Evolutionary conservation across 2,113 vertebrate species (phyloP).

Genomic region (Noctilio leporinus): DNA sequence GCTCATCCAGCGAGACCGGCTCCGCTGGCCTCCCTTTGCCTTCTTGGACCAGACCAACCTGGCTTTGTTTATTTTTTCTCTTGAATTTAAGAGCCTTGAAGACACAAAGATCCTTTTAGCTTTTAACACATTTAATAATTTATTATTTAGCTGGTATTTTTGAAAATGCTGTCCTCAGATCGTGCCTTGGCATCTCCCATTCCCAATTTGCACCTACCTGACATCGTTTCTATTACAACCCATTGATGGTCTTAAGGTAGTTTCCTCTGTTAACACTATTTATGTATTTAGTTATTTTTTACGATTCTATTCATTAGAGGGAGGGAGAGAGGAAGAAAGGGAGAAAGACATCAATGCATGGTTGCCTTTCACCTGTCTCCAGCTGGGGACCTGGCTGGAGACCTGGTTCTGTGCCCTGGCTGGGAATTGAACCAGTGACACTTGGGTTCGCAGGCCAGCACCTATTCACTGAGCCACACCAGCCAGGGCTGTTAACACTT

Average conservation of each 20-base stretch:
- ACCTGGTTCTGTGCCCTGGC: no score
- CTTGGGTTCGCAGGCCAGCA: no score
- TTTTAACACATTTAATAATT: conserved; percentile 73
- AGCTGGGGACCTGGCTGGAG: no score
- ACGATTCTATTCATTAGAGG: no score
- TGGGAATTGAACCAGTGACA: no score
- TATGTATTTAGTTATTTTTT: no score
- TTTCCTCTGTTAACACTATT: background rate
- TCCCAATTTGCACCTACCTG: conserved; percentile 55
- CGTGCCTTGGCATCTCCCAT: background rate
- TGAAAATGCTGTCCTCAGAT: conserved; percentile 49
- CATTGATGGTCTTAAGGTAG: background rate
- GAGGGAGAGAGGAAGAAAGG: no score
- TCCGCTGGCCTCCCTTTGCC: background rate
- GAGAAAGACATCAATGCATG: no score
- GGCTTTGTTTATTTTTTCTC: background rate
- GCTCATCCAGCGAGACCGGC: background rate
- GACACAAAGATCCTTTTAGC: conserved; percentile 60
- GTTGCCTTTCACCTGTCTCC: no score
- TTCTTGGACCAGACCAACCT: background rate
- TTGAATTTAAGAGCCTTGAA: conserved; percentile 61
- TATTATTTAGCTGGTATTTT: conserved; percentile 66
- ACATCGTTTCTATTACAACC: background rate
- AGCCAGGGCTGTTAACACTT: background rate
- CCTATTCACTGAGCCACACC: no score